Evolutionary conservation across 2,888 invertebrate species (phyloP).

Genomic region (Panzeria rudis): DNA sequence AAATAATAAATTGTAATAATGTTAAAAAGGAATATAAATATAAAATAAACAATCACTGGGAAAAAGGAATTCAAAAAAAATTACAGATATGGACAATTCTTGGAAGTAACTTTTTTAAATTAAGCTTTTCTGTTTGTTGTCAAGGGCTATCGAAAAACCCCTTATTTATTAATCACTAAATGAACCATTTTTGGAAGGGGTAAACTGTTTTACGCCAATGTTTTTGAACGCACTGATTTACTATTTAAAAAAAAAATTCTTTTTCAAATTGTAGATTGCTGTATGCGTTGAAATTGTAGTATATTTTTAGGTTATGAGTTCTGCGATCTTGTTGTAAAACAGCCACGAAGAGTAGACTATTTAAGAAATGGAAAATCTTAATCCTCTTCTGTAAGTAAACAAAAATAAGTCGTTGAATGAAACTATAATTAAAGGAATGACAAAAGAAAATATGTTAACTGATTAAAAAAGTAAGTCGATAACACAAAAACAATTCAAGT

Average conservation of each 20-base stretch:
- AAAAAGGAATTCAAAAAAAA: conserved; percentile 9
- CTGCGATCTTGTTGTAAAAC: conserved; percentile 5
- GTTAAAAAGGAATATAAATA: conserved; percentile 32
- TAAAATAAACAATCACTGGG: conserved; percentile 42
- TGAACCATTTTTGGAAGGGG: conserved; percentile 25
- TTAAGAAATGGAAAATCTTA: conserved; percentile 12
- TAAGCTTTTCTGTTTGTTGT: conserved; percentile 5
- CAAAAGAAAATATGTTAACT: conserved; percentile 62
- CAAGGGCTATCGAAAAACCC: conserved; percentile 1
- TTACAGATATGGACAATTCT: conserved; percentile 44
- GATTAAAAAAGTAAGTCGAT: conserved; percentile 10
- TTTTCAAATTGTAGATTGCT: background rate
- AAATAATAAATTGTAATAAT: conserved; percentile 33
- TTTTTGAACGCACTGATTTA: background rate
- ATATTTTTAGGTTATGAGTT: conserved; percentile 49
- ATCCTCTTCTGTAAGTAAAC: conserved; percentile 38
- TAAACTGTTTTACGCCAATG: background rate
- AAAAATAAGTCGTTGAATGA: conserved; percentile 27
- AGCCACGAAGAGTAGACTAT: background rate
- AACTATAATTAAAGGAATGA: conserved; percentile 36
- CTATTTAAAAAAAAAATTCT: background rate
- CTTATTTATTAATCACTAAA: conserved; percentile 38
- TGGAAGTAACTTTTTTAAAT: background rate
- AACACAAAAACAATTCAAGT: background rate
- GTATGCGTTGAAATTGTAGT: background rate